phyloP scores from a whole-genome alignment of 2,888 invertebrate species.

The Cylindroiulus punctatus region DNA sequence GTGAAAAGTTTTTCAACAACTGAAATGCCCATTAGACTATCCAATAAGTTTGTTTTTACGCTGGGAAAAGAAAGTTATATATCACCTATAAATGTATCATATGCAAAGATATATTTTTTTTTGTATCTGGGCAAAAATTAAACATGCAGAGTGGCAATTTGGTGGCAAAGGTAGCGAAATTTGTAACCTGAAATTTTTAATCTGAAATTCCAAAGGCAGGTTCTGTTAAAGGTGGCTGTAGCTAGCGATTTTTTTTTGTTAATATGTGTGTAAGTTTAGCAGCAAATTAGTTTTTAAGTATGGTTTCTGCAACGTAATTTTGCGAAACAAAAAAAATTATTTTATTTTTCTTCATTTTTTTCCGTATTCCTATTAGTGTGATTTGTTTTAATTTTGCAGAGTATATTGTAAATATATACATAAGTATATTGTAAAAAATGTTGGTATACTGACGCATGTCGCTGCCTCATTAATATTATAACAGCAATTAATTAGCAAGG shows the following conservation, averaged over 20 bases:
- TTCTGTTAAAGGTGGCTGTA: neutral
- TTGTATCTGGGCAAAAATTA: too few species aligned
- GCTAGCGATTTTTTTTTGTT: neutral
- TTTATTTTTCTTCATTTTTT: neutral
- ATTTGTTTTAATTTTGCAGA: neutral
- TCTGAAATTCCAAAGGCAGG: neutral
- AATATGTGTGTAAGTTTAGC: neutral
- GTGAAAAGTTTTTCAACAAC: too few species aligned
- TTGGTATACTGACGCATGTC: neutral
- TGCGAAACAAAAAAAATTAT: conserved; percentile 31
- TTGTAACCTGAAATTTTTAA: neutral
- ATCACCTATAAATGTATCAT: too few species aligned
- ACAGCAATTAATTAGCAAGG: neutral
- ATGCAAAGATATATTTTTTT: too few species aligned
- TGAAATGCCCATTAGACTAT: too few species aligned
- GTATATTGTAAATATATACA: conserved; percentile 20
- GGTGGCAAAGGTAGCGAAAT: neutral
- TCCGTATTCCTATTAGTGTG: neutral
- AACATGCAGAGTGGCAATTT: neutral
- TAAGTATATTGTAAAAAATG: neutral
- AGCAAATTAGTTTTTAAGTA: neutral
- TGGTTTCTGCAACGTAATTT: neutral
- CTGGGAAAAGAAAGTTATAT: too few species aligned
- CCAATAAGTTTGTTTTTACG: too few species aligned
- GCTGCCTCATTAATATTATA: neutral